A percentile compares a stretch with the other conserved stretches of the same genome.
phyloP scores from a whole-genome alignment of 2,888 invertebrate species.

The Euzophera pinguis region DNA sequence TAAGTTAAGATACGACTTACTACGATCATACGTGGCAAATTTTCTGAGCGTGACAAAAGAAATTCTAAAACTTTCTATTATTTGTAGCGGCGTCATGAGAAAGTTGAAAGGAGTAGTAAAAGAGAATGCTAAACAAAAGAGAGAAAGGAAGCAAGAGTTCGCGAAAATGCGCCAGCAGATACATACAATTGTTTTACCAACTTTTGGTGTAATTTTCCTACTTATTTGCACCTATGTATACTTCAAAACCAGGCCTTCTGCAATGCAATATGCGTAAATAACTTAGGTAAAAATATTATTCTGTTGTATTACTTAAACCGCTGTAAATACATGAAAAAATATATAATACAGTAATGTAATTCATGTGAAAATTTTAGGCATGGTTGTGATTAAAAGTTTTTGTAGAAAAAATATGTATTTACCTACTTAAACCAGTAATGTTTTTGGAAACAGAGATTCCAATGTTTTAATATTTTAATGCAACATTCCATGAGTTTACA shows the following conservation, averaged over 20 bases:
- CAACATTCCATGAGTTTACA: slow-evolving; percentile 22
- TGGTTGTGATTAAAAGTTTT: slow-evolving; percentile 20
- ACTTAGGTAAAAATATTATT: not conserved
- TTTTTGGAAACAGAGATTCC: not conserved
- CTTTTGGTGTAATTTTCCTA: slow-evolving; percentile 83
- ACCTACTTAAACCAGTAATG: not conserved
- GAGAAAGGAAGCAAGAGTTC: slow-evolving; percentile 91
- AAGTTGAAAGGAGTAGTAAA: slow-evolving; percentile 90
- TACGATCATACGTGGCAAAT: no score
- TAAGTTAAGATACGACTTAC: no score
- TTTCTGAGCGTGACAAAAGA: slow-evolving; percentile 32
- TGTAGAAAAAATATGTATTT: not conserved
- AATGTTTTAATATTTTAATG: not conserved
- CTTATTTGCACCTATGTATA: slow-evolving; percentile 89
- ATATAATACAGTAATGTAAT: not conserved
- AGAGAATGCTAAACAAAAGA: slow-evolving; percentile 90
- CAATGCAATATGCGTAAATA: slow-evolving; percentile 59
- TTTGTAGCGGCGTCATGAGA: slow-evolving; percentile 80
- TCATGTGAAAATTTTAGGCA: slow-evolving; percentile 13
- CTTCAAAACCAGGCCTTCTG: slow-evolving; percentile 85
- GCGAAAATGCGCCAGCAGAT: slow-evolving; percentile 87
- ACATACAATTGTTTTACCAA: slow-evolving; percentile 88
- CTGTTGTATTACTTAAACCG: not conserved
- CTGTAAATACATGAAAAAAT: slow-evolving; percentile 6
- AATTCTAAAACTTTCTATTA: slow-evolving; percentile 18